Evolutionary conservation across 53 echinoderm and acorn worm species (phyloP).

Genomic region (Stichopus horrens): DNA sequence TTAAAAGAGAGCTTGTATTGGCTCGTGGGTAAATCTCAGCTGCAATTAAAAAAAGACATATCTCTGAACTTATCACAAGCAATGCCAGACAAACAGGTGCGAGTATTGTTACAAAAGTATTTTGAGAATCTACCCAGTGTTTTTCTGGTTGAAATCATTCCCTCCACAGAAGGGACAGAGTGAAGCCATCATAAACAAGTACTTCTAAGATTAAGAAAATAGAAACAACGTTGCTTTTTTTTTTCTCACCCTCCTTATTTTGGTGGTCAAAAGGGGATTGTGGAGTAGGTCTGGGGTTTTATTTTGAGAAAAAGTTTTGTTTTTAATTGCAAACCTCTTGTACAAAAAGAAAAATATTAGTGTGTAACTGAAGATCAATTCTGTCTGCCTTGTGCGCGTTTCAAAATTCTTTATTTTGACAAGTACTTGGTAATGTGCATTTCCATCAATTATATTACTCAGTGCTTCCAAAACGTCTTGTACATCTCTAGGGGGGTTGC

Average conservation of each 20-base stretch:
- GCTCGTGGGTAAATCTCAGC: not conserved
- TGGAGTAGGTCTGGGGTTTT: not conserved
- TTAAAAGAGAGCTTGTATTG: not conserved
- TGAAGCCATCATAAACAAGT: conserved; percentile 46
- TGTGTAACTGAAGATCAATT: conserved; percentile 19
- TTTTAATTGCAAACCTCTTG: conserved; percentile 28
- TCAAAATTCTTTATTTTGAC: conserved; percentile 33
- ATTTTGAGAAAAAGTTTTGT: conserved; percentile 8
- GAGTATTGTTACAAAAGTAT: conserved; percentile 33
- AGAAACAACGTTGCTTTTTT: not conserved
- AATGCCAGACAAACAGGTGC: conserved; percentile 15
- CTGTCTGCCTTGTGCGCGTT: conserved; percentile 41
- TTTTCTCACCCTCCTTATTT: not conserved
- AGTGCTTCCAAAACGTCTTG: conserved; percentile 52
- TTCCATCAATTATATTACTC: conserved; percentile 55
- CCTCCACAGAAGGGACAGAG: conserved; percentile 34
- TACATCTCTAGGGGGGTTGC: conserved; percentile 34
- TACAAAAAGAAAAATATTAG: conserved; percentile 34
- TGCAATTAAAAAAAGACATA: not conserved
- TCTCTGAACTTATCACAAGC: not conserved
- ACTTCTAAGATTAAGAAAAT: conserved; percentile 18
- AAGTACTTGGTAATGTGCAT: conserved; percentile 56
- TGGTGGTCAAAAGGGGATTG: not conserved
- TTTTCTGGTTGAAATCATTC: conserved; percentile 51
- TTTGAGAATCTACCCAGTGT: conserved; percentile 49